These are phyloP conservation scores for Drosophila macrospina DNA, from an alignment of 2,888 invertebrate genomes.

Conservation along the genomic window DNA sequence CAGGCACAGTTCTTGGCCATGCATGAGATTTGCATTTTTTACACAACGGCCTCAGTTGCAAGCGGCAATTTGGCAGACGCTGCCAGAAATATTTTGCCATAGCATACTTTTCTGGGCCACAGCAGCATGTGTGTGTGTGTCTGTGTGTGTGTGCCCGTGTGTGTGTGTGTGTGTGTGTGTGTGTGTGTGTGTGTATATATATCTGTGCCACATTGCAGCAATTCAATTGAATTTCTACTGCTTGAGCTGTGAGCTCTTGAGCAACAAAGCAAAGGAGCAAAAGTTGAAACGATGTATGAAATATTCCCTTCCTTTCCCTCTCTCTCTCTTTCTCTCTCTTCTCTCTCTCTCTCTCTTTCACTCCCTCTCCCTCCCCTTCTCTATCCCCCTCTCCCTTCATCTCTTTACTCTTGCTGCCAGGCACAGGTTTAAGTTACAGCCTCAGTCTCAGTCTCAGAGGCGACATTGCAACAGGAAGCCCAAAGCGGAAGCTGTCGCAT, in stretches of 20 bases:
- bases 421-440: constrained; percentile 52
- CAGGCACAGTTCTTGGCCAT: constrained; percentile 60
- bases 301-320: constrained; percentile 8
- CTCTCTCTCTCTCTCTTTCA: background rate
- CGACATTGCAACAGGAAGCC: constrained; percentile 33
- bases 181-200: constrained; percentile 31
- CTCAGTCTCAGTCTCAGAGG: constrained; percentile 33
- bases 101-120: constrained; percentile 76
- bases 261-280: constrained; percentile 46
- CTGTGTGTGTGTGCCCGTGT: constrained; percentile 21
- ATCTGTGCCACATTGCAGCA: constrained; percentile 61
- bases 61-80: constrained; percentile 64
- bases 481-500: constrained; percentile 20
- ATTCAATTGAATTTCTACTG: constrained; percentile 74
- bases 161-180: constrained; percentile 28
- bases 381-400: background rate
- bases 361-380: background rate
- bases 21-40: constrained; percentile 79
- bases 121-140: constrained; percentile 24
- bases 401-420: background rate
- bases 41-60: constrained; percentile 31
- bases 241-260: constrained; percentile 57
- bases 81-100: constrained; percentile 57
- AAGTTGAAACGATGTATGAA: constrained; percentile 29
- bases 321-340: background rate